Conservation (phyloP, 2,888 invertebrate species). For the Zygothrica quintamaculata region DNA sequence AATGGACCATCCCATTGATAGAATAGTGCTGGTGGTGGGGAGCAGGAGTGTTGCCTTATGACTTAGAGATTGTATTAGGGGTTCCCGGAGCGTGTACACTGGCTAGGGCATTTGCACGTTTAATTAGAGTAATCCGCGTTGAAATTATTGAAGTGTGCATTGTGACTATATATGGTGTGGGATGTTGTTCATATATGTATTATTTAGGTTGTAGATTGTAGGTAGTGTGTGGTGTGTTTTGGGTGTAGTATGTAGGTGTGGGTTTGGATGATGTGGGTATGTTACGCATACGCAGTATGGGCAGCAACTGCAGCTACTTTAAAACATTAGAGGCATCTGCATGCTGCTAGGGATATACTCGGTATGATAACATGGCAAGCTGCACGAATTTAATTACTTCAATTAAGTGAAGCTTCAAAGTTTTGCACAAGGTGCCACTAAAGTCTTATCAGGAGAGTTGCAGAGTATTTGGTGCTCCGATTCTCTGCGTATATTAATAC, state of each 20-base stretch:
- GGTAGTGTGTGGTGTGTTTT: too few relatives aligned
- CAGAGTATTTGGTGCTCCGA: slow-evolving; percentile 42
- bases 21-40: neutral
- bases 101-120: slow-evolving; percentile 60
- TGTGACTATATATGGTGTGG: slow-evolving; percentile 40
- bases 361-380: slow-evolving; percentile 63
- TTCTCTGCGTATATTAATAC: neutral
- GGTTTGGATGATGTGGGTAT: slow-evolving; percentile 7
- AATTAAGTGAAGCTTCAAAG: slow-evolving; percentile 75
- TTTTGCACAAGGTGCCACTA: slow-evolving; percentile 58
- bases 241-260: slow-evolving; percentile 13
- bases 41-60: neutral
- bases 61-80: slow-evolving; percentile 44
- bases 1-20: slow-evolving; percentile 14
- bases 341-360: slow-evolving; percentile 20
- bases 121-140: slow-evolving; percentile 82
- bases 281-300: slow-evolving; percentile 29
- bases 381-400: slow-evolving; percentile 73
- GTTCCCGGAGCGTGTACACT: slow-evolving; percentile 25
- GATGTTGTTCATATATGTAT: neutral
- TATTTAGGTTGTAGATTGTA: too few relatives aligned
- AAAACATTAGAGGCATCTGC: slow-evolving; percentile 31
- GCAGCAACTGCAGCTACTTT: slow-evolving; percentile 11
- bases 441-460: slow-evolving; percentile 63
- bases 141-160: slow-evolving; percentile 78